Conservation (phyloP, 2,797 vertebrate species). For the Ptychobarbus kaznakovi region DNA sequence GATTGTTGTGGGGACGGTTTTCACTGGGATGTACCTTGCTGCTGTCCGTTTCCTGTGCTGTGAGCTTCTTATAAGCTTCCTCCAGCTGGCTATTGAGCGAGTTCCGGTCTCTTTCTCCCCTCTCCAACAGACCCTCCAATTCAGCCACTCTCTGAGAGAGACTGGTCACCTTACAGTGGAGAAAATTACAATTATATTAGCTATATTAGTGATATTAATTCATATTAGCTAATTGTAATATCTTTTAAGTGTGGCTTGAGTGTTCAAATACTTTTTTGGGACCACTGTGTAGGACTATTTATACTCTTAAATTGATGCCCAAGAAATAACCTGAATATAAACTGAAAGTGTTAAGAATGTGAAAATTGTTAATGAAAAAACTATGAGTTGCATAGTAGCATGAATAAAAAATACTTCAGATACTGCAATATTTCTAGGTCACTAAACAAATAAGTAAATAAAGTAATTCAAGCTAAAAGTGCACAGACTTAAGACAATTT, state of each 20-base stretch:
- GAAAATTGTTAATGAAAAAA: not conserved
- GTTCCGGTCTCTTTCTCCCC: conserved; percentile 81
- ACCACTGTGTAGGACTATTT: not conserved
- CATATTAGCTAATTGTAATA: not conserved
- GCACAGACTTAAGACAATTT: too few relatives aligned
- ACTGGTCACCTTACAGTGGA: conserved; percentile 74
- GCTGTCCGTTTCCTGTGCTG: conserved; percentile 80
- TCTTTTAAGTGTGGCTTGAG: not conserved
- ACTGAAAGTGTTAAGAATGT: not conserved
- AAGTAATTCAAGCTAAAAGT: not conserved
- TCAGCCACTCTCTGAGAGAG: conserved; percentile 84
- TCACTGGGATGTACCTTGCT: conserved; percentile 78
- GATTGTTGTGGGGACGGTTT: not conserved
- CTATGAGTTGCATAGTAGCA: not conserved
- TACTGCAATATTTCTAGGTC: not conserved
- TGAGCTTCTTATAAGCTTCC: conserved; percentile 79
- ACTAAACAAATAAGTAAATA: not conserved
- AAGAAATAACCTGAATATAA: not conserved
- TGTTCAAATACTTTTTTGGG: not conserved
- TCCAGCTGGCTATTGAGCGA: conserved; percentile 84
- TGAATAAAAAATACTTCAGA: not conserved
- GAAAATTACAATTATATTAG: not conserved
- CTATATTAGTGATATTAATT: not conserved
- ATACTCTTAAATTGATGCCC: not conserved
- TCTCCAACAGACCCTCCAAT: conserved; percentile 83